Percentiles rank a stretch among this genome's conserved stretches.
Evolutionary conservation across 2,113 vertebrate species (phyloP).

Genomic region (Nycticebus coucang): DNA sequence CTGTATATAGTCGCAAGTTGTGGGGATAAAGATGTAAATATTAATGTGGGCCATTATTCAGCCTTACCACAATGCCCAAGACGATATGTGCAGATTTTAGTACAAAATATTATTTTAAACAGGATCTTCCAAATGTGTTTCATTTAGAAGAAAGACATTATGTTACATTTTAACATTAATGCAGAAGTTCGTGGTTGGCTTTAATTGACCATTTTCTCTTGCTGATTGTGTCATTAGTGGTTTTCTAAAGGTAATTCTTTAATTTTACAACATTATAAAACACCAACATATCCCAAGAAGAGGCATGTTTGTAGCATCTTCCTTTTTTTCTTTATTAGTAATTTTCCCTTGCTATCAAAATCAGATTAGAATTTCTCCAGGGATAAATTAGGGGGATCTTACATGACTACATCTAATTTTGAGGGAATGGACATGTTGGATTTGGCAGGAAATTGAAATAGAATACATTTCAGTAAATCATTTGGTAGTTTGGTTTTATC

Average conservation of each 20-base stretch:
- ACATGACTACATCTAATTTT: not conserved
- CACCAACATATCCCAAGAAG: not conserved
- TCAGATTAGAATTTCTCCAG: not conserved
- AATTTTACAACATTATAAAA: constrained; percentile 30
- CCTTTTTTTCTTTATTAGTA: not conserved
- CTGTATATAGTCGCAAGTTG: not conserved
- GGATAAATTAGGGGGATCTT: not conserved
- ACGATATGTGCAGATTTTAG: not conserved
- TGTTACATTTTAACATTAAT: constrained; percentile 23
- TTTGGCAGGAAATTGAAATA: constrained; percentile 10
- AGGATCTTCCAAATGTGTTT: not conserved
- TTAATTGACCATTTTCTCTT: constrained; percentile 11
- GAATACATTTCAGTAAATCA: constrained; percentile 5
- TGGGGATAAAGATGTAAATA: not conserved
- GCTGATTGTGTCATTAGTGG: not conserved
- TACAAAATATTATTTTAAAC: not conserved
- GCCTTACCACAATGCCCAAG: not conserved
- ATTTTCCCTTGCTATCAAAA: not conserved
- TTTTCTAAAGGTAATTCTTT: constrained; percentile 47
- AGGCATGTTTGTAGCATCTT: not conserved
- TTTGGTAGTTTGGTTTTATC: not conserved
- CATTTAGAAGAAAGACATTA: constrained; percentile 3
- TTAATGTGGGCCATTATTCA: not conserved
- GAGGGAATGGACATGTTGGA: not conserved
- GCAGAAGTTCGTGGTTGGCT: not conserved